Evolutionary conservation across 23 tunicate species (phyloP).

Genomic region (Trididemnum nubilum): DNA sequence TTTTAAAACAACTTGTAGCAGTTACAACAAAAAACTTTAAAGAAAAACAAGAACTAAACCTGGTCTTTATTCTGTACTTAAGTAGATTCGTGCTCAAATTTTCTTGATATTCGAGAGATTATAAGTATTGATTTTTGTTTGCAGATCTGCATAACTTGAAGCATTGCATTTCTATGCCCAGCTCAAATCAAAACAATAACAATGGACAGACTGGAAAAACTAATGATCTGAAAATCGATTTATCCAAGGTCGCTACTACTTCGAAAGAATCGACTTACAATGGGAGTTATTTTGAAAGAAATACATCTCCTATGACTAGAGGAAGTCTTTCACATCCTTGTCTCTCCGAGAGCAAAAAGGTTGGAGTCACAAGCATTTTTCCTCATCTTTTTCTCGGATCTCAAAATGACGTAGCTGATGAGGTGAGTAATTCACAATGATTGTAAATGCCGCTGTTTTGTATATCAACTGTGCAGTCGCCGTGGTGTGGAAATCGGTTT

Average conservation of each 20-base stretch:
- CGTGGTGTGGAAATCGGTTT: no score
- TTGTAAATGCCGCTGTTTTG: neutral
- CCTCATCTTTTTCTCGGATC: conserved; percentile 92
- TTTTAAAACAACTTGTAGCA: no score
- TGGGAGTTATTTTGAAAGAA: neutral
- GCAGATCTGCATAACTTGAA: conserved; percentile 39
- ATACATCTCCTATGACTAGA: conserved; percentile 46
- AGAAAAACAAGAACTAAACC: no score
- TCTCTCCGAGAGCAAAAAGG: conserved; percentile 43
- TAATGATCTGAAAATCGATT: neutral
- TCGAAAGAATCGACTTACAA: neutral
- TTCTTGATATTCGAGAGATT: no score
- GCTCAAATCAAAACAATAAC: neutral
- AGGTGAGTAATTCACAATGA: no score
- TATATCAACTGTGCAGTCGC: neutral
- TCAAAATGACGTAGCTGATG: conserved; percentile 76
- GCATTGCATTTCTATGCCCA: conserved; percentile 34
- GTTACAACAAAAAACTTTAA: no score
- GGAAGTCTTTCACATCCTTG: conserved; percentile 95
- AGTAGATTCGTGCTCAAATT: no score
- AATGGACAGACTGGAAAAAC: neutral
- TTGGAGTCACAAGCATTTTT: conserved; percentile 78
- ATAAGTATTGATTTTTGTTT: no score
- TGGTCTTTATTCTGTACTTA: no score
- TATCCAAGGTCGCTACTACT: neutral